Base-by-base conservation (phyloP, 2,888 invertebrate genomes). In the Meiosimyza decipiens region DNA sequence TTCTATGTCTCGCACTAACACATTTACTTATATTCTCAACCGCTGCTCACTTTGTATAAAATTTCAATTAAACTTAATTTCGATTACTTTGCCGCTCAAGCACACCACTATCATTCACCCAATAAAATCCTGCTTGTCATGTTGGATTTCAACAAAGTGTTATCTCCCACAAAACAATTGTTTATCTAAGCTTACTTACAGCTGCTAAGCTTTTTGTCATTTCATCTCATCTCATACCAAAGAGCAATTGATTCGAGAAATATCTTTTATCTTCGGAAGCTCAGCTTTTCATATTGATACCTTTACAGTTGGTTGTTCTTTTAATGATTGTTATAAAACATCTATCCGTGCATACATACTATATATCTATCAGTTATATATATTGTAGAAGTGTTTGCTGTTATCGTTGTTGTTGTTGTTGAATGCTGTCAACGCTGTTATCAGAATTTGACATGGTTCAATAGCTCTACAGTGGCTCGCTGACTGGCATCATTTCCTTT, bases 391-490 rank as follows among this genome's bases (percentile, higher is more conserved):
- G 9, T 40, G 40, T 40, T 50, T 64, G 16, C 13, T 22, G 47
- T 22, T 64, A 11, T 22, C 22, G 22, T 50, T 64, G 16, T 64
- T 51, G 2, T 51, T 64, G 22, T 64, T 51, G 18, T 12, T n/a
- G 22, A 12, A n/a, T 51, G 50, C 28, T 22, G 64, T 22, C 64
- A 64, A 64, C 51, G 40, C 40, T 40, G 64, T 64, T 64, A 64
- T 64, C 64, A 51, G 51, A 64, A 50, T 51, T 64, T 51, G 51
- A n/a, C 18, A 51, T 28, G 64, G 64, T 51, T 64, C 64, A 64
- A 64, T 64, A 22, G 51, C 15, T 64, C 28, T 51, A 12, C 64
- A 51, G 51, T 51, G 64, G 64, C 64, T 22, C 52, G 2, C 40
- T 40, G 40, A 40, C 40, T 40, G 40, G 40, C 40, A 40, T 40